Base-by-base conservation (phyloP, 2,888 invertebrate genomes). In the Microctonus aethiopoides region DNA sequence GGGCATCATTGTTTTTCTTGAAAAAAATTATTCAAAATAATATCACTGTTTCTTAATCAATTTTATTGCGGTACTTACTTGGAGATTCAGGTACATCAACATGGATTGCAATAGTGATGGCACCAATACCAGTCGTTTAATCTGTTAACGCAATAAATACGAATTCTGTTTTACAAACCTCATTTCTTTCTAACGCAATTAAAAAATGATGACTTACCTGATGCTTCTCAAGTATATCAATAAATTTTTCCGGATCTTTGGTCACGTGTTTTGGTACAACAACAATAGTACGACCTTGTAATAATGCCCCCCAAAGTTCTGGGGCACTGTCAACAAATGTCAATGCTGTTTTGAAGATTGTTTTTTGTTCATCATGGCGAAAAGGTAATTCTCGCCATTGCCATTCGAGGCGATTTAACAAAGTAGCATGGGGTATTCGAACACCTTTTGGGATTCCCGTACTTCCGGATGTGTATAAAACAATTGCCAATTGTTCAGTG, bases 391-490 rank as follows among this genome's bases (percentile, higher is more conserved):
- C 90, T 16, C 91, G 89, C 91, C 96, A 96, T 84, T 97, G 97
- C 95, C 97, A 97, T 84, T 91, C 91, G 20, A 97, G 89, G 0
- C 97, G 91, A 84, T 97, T 96, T 80, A 95, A 88, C 65, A 95
- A 89, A 0, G 93, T 92, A 26, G 90, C 90, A 81, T 95, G 94
- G 0, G 92, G 90, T 6, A 96, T 86, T 34, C 94, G 91, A 0
- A 97, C 96, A 36, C 95, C 94, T 91, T 96, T 96, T 5, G 96
- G 96, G 20, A 94, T 88, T 0, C 96, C 96, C 0, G 96, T 96
- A 81, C 96, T 96, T 13, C 96, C 97, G 29, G 96, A 96, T 51
- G 95, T 95, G 79, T 95, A 95, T 20, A 95, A 86, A 20, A 95
- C 91, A 59, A 94, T 91, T 0, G 92, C 94, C 9, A 92, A 88